Conservation (phyloP, 2,113 vertebrate genomes). For the Limanda limanda region DNA sequence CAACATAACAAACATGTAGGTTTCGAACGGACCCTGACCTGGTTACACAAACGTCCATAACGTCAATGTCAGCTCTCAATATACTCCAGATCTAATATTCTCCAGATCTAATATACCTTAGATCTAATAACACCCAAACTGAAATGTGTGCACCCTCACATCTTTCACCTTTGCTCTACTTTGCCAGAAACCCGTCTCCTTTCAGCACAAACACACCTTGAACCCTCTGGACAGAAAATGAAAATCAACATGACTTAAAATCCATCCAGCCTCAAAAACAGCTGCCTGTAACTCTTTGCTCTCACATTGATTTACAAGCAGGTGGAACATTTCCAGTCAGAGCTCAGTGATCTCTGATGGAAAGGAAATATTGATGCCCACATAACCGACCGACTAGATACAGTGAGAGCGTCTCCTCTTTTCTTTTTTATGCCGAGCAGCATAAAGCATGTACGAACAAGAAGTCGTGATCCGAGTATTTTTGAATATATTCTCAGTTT, state of each 20-base stretch:
- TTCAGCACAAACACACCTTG: too few species aligned
- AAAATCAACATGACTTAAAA: too few species aligned
- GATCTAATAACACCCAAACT: background rate
- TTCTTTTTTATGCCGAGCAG: background rate
- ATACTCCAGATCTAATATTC: too few species aligned
- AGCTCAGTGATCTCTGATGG: slow-evolving; percentile 55
- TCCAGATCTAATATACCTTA: too few species aligned
- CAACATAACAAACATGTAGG: too few species aligned
- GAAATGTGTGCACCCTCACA: background rate
- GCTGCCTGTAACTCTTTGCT: too few species aligned
- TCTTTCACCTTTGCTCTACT: background rate
- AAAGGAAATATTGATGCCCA: slow-evolving; percentile 55
- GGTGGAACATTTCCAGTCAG: slow-evolving; percentile 41
- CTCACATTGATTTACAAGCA: slow-evolving; percentile 44
- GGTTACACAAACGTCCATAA: too few species aligned
- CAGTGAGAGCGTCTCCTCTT: background rate
- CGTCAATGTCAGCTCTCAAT: too few species aligned
- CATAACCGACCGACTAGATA: background rate
- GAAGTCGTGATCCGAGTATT: slow-evolving; percentile 6
- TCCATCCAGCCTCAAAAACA: too few species aligned
- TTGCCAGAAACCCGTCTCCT: too few species aligned
- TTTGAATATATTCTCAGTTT: slow-evolving; percentile 26
- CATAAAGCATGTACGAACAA: slow-evolving; percentile 28
- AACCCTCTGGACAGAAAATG: too few species aligned
- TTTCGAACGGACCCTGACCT: too few species aligned